Evolutionary conservation across 2,888 invertebrate genomes (phyloP), one percentile per base, ranked within the genome.

Genomic region (Eretmocerus hayati): DNA sequence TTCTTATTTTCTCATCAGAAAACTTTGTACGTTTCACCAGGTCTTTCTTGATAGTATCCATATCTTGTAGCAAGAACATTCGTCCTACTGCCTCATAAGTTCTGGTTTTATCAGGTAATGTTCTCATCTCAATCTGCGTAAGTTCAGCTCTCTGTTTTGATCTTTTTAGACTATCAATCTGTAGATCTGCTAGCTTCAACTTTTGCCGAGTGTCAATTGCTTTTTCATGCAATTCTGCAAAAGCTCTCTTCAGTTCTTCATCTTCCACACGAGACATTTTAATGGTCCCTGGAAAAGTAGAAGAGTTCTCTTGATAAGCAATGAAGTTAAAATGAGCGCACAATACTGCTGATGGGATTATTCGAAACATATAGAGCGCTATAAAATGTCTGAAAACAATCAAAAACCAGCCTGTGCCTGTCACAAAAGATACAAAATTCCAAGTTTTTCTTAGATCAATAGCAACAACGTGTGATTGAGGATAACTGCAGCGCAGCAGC

Each of bases 41-140:
- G 60, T 81, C 81, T 21, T 72, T 72, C 60, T 81, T 81, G 3
- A 88, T 79, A 53, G 79, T 79, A 2, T 76, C 72, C 39, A 83
- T 74, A 50, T 85, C 81, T 42, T 85, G 82, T 22, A 84, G 72
- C 16, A 90, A 73, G 67, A 91, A 91, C 87, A 89, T 90, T 67
- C 91, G 77, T 6, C 91, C 91, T 3, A 91, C 81, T 21, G 87
- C 81, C 73, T 90, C 86, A 63, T 86, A 91, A 1, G 85, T 85
- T 61, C 77, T 83, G 1, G 84, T 85, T 18, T 75, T 78, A 48
- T 76, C 67, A 42, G 83, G 81, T 52, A 90, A 73, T 11, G 75
- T 66, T 50, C 67, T 69, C 46, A 84, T 75, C 67, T 83, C 83
- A 58, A 75, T 77, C 46, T 56, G 80, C 31, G 90, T 90, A 42